These are phyloP conservation scores for Psilanteris sp. DNA, from an alignment of 1,140 invertebrate species.

Conservation along the genomic window DNA sequence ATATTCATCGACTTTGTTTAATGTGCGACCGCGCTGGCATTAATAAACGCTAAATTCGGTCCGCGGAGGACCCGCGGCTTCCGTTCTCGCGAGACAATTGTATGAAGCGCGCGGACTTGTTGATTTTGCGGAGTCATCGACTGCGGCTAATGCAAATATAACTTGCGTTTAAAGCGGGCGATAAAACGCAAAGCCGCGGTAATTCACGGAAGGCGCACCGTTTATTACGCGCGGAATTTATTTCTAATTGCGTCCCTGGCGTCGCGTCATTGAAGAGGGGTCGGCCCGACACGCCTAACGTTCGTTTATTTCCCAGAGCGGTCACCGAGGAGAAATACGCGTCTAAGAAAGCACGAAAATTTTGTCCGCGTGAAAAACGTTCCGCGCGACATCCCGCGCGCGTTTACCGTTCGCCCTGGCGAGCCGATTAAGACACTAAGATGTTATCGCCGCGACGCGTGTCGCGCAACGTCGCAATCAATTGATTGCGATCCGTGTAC, in stretches of 20 bases:
- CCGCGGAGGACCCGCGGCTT: neutral
- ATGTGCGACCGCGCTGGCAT: constrained; percentile 3
- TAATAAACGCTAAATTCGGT: constrained; percentile 14
- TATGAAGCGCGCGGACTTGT: constrained; percentile 22
- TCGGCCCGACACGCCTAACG: constrained; percentile 60
- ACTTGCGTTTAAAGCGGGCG: constrained; percentile 11
- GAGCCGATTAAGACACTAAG: neutral
- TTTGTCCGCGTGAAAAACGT: too few relatives aligned
- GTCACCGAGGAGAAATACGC: constrained; percentile 50
- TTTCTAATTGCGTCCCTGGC: constrained; percentile 56
- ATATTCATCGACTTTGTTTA: constrained; percentile 38
- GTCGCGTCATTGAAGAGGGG: constrained; percentile 42
- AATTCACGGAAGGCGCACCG: constrained; percentile 36
- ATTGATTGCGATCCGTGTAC: too few relatives aligned
- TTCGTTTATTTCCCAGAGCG: constrained; percentile 50
- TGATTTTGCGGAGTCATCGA: constrained; percentile 30
- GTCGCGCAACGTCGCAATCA: too few relatives aligned
- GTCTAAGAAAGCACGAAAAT: constrained; percentile 22
- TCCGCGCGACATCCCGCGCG: too few relatives aligned
- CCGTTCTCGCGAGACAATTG: neutral
- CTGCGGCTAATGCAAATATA: constrained; percentile 10
- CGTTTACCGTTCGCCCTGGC: too few relatives aligned
- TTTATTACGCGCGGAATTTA: constrained; percentile 57
- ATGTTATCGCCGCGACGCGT: neutral
- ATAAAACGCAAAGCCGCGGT: constrained; percentile 37